phyloP scores from a whole-genome alignment of 2,888 invertebrate genomes.

The Clostera curtula region DNA sequence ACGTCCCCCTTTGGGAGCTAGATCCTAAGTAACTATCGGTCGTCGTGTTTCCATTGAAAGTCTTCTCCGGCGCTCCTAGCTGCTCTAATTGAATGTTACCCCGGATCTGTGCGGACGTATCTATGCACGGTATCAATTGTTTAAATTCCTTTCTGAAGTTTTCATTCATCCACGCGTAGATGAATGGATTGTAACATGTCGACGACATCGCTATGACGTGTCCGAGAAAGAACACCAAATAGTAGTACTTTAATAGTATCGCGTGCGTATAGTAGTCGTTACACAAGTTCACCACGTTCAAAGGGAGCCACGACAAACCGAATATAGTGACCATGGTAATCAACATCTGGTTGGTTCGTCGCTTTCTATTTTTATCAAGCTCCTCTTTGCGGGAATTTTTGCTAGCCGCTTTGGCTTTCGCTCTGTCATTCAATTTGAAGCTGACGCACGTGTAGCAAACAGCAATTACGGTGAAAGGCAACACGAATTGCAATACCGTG shows the following conservation, averaged over 20 bases:
- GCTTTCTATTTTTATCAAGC: slow-evolving; percentile 90
- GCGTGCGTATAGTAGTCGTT: slow-evolving; percentile 86
- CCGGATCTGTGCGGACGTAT: slow-evolving; percentile 57
- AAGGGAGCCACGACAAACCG: slow-evolving; percentile 95
- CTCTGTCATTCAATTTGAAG: slow-evolving; percentile 87
- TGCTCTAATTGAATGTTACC: slow-evolving; percentile 68
- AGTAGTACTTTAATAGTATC: slow-evolving; percentile 87
- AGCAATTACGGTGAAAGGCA: slow-evolving; percentile 95
- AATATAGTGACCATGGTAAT: slow-evolving; percentile 98
- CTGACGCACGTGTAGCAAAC: slow-evolving; percentile 96
- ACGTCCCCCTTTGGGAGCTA: slow-evolving; percentile 68
- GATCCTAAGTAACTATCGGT: slow-evolving; percentile 79
- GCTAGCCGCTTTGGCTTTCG: slow-evolving; percentile 87
- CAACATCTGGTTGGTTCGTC: slow-evolving; percentile 96
- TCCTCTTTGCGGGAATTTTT: slow-evolving; percentile 92
- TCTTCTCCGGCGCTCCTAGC: slow-evolving; percentile 76
- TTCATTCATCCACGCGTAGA: slow-evolving; percentile 98
- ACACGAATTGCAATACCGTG: slow-evolving; percentile 91
- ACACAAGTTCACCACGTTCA: slow-evolving; percentile 92
- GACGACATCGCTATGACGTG: slow-evolving; percentile 97
- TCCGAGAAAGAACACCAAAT: slow-evolving; percentile 90
- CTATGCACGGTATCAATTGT: slow-evolving; percentile 80
- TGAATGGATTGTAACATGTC: slow-evolving; percentile 96
- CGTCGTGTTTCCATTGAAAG: slow-evolving; percentile 84
- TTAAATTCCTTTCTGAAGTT: slow-evolving; percentile 96